phyloP scores from a whole-genome alignment of 2,797 vertebrate genomes.

The Tarsius wallacei region DNA sequence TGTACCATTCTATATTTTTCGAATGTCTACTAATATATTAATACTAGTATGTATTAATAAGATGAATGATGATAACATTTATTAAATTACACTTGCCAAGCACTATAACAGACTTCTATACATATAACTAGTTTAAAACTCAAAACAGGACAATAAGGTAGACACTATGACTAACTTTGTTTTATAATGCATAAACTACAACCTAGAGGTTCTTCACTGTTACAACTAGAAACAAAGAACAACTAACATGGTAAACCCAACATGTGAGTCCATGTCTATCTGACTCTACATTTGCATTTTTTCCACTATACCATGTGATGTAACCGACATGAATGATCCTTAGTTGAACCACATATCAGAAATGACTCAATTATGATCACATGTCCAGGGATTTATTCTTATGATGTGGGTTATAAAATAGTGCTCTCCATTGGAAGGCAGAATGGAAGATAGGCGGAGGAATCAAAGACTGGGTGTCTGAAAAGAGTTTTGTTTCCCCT shows the following conservation, averaged over 20 bases:
- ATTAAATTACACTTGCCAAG: slow-evolving; percentile 28
- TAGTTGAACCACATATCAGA: background rate
- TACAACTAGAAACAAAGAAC: slow-evolving; percentile 5
- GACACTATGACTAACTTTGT: background rate
- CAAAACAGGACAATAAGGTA: slow-evolving; percentile 45
- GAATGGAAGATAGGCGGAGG: slow-evolving; percentile 36
- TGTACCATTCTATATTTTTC: slow-evolving; percentile 26
- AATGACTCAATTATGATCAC: background rate
- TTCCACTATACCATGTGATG: background rate
- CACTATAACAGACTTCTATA: background rate
- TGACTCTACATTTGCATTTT: background rate
- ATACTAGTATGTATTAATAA: background rate
- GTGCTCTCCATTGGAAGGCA: slow-evolving; percentile 10
- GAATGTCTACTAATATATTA: slow-evolving; percentile 45
- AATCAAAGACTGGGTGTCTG: background rate
- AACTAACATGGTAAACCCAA: background rate
- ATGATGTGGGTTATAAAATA: background rate
- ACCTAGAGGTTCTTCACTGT: background rate
- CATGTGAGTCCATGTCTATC: background rate
- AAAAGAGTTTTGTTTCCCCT: background rate
- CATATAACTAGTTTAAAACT: slow-evolving; percentile 8
- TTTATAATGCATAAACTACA: slow-evolving; percentile 53
- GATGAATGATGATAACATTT: background rate
- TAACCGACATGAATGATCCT: background rate
- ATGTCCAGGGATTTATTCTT: background rate